These are phyloP conservation scores for Spicauda simplicius DNA, from an alignment of 2,888 invertebrate genomes.

Conservation along the genomic window DNA sequence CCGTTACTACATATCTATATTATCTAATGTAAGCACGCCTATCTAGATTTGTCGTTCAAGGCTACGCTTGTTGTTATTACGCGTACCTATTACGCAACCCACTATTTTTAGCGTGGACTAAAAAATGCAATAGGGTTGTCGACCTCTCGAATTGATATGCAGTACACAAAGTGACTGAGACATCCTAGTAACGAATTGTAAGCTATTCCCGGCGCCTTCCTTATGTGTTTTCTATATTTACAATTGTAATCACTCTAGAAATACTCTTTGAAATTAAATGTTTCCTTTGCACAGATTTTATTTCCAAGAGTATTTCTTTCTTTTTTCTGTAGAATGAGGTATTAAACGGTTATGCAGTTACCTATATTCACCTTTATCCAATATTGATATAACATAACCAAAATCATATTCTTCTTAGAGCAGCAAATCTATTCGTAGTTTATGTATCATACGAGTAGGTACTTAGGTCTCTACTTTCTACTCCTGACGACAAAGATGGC, in stretches of 20 bases:
- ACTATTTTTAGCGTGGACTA: conserved; percentile 59
- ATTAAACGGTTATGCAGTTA: too few relatives aligned
- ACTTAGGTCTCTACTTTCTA: too few relatives aligned
- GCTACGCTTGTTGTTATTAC: conserved; percentile 65
- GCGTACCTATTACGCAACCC: conserved; percentile 56
- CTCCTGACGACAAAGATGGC: too few relatives aligned
- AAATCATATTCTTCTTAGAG: too few relatives aligned
- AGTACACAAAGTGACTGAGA: conserved; percentile 17
- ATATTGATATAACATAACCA: too few relatives aligned
- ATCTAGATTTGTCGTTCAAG: conserved; percentile 62
- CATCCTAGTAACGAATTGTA: conserved; percentile 9
- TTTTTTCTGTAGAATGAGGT: too few relatives aligned
- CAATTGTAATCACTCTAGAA: conserved; percentile 2
- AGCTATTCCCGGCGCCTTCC: conserved; percentile 19
- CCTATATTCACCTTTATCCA: too few relatives aligned
- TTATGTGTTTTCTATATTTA: conserved; percentile 18
- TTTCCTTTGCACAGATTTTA: too few relatives aligned
- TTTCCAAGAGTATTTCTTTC: too few relatives aligned
- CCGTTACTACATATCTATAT: too few relatives aligned
- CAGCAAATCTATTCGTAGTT: too few relatives aligned
- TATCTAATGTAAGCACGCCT: conserved; percentile 18
- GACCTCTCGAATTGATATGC: conserved; percentile 52
- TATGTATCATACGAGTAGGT: too few relatives aligned
- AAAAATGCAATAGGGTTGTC: conserved; percentile 58
- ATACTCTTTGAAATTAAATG: background rate